phyloP scores from a whole-genome alignment of 2,797 vertebrate genomes.

The Sebastes melanostomus region DNA sequence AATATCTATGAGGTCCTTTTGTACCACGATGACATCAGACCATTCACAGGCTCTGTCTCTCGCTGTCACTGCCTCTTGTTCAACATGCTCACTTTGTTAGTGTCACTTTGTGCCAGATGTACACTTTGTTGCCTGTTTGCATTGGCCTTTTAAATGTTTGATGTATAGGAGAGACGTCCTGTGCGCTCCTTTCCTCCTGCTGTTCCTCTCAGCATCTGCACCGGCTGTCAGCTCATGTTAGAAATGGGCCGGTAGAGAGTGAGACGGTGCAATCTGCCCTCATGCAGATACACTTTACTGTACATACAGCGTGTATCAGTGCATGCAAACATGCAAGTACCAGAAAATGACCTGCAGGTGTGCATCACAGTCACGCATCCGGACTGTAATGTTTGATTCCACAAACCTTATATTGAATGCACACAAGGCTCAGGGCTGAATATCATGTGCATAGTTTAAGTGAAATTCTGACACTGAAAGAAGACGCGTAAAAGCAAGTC shows the following conservation, averaged over 20 bases:
- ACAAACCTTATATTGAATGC: background rate
- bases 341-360: background rate
- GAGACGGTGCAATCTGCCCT: background rate
- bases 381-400: background rate
- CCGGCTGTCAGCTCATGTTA: constrained; percentile 43
- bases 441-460: background rate
- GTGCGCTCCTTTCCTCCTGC: constrained; percentile 39
- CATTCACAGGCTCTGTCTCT: background rate
- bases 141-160: constrained; percentile 72
- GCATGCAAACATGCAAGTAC: background rate
- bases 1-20: background rate
- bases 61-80: background rate
- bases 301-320: background rate
- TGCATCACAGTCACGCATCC: background rate
- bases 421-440: background rate
- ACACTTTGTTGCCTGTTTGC: constrained; percentile 23
- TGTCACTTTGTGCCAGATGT: constrained; percentile 21
- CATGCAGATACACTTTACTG: background rate
- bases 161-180: constrained; percentile 49
- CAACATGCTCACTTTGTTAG: background rate
- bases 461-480: background rate
- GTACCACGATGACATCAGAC: background rate
- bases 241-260: constrained; percentile 11
- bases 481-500: background rate
- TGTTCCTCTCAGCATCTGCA: constrained; percentile 39